Evolutionary conservation across 1,140 invertebrate species (phyloP).

Genomic region (Drosophila suzukii): DNA sequence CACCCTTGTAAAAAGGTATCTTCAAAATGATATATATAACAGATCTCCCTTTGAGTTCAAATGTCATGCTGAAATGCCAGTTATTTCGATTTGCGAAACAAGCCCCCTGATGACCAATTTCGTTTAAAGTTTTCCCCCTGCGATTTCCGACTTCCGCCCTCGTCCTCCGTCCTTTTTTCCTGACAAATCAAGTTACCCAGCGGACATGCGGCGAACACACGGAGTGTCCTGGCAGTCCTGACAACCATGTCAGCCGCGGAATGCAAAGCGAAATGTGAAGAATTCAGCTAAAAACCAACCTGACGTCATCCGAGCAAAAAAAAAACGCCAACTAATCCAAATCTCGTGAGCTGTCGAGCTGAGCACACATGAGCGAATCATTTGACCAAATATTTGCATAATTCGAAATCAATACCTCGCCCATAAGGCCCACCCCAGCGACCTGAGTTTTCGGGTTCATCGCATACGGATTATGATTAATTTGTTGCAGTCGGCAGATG

Average conservation of each 20-base stretch:
- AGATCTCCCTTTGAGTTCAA: neutral
- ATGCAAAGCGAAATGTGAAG: conserved; percentile 23
- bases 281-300: conserved; percentile 16
- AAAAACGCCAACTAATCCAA: conserved; percentile 45
- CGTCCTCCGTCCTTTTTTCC: neutral
- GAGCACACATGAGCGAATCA: conserved; percentile 47
- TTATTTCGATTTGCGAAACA: conserved; percentile 7
- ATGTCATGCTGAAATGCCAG: conserved; percentile 1
- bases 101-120: conserved; percentile 13
- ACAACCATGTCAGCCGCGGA: conserved; percentile 20
- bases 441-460: conserved; percentile 16
- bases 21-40: too few species aligned
- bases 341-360: conserved; percentile 41
- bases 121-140: conserved; percentile 8
- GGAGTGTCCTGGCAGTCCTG: conserved; percentile 32
- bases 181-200: conserved; percentile 28
- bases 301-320: conserved; percentile 27
- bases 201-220: conserved; percentile 5
- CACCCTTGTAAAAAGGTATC: too few species aligned
- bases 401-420: conserved; percentile 42
- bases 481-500: conserved; percentile 32
- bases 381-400: conserved; percentile 55
- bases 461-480: conserved; percentile 46
- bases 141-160: neutral
- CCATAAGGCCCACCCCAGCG: neutral